A percentile compares a stretch with the other conserved stretches of the same genome.
These are phyloP conservation scores for Falco peregrinus DNA, from an alignment of 2,797 vertebrate genomes.

Conservation along the genomic window DNA sequence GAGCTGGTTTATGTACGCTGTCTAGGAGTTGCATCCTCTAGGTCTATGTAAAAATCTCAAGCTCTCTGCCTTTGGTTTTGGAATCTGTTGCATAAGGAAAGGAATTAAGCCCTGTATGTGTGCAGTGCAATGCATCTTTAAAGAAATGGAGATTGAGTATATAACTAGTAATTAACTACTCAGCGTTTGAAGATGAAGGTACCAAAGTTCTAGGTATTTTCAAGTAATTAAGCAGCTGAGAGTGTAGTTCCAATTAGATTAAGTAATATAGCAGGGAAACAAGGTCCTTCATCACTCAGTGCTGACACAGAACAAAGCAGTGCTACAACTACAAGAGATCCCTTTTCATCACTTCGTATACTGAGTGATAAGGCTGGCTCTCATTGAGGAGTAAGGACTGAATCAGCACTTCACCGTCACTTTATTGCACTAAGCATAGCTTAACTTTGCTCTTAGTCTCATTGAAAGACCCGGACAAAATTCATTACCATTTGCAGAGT, in stretches of 20 bases:
- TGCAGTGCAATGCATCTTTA: not conserved
- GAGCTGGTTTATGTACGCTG: not conserved
- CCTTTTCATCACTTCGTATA: not conserved
- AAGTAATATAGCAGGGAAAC: not conserved
- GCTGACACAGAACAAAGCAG: not conserved
- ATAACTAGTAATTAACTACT: not conserved
- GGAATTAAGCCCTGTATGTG: not conserved
- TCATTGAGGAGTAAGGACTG: not conserved
- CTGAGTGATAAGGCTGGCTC: not conserved
- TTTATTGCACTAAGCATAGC: not conserved
- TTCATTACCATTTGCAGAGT: accelerated
- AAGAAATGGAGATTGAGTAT: not conserved
- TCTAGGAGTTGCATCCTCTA: not conserved
- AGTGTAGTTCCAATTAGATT: not conserved
- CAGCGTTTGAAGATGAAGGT: not conserved
- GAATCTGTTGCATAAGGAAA: not conserved
- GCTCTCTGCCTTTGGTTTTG: not conserved
- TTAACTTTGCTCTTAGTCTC: not conserved
- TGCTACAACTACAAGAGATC: not conserved
- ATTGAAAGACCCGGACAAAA: not conserved
- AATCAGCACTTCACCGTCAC: not conserved
- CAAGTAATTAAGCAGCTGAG: slow-evolving; percentile 31
- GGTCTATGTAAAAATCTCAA: not conserved
- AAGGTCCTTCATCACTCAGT: not conserved
- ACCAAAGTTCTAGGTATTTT: not conserved